phyloP scores from a whole-genome alignment of 2,113 vertebrate species.

The Petrocephalus microphthalmus region DNA sequence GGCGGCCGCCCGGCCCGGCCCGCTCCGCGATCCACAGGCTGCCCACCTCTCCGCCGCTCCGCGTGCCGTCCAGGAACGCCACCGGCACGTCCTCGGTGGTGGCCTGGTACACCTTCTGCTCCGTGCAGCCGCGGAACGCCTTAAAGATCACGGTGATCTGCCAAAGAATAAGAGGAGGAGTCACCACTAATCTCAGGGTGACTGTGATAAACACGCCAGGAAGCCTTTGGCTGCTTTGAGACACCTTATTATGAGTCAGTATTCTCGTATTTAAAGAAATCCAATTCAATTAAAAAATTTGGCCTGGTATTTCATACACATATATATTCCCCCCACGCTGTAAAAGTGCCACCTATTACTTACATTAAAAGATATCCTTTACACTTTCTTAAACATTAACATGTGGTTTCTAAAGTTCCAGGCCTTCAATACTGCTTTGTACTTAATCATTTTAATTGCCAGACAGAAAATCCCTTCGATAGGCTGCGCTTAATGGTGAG shows the following conservation, averaged over 20 bases:
- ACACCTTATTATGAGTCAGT: neutral
- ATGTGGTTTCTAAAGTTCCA: neutral
- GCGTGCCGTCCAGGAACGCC: conserved; percentile 68
- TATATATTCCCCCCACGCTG: neutral
- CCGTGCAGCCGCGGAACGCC: conserved; percentile 65
- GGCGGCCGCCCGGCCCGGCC: conserved; percentile 46
- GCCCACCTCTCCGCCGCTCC: conserved; percentile 57
- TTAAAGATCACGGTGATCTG: conserved; percentile 77
- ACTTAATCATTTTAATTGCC: neutral
- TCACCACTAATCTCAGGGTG: neutral
- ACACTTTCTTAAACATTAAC: neutral
- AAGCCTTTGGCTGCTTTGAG: neutral
- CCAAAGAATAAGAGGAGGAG: conserved; percentile 5
- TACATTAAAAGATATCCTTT: neutral
- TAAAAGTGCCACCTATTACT: neutral
- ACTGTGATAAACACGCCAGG: neutral
- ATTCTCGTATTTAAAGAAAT: neutral
- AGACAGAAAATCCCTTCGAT: neutral
- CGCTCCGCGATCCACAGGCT: conserved; percentile 62
- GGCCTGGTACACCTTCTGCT: conserved; percentile 75
- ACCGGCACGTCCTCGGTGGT: conserved; percentile 66
- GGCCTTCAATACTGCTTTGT: neutral
- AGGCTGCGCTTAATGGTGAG: neutral
- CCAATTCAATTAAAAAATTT: neutral
- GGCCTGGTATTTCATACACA: neutral